Evolutionary conservation across 1,140 invertebrate genomes (phyloP).

Genomic region (Eumaeus atala): DNA sequence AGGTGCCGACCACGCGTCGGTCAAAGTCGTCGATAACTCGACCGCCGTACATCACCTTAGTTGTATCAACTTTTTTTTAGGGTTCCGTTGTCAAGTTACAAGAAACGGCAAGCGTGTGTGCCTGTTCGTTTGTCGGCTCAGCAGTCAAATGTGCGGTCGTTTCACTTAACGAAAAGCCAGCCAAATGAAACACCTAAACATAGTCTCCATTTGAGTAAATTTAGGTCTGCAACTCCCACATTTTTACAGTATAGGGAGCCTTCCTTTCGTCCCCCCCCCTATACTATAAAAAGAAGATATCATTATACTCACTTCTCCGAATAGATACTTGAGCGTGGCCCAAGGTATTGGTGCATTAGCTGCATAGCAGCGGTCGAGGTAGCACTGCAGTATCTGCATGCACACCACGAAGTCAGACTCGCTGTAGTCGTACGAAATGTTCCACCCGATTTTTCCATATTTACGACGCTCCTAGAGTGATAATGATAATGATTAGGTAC

Average conservation of each 20-base stretch:
- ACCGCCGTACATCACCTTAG: conserved; percentile 93
- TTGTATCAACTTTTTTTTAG: not conserved
- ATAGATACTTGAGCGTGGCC: conserved; percentile 92
- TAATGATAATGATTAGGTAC: not conserved
- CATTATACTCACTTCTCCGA: conserved; percentile 76
- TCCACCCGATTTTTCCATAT: conserved; percentile 95
- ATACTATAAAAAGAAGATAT: not conserved
- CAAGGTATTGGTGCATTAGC: conserved; percentile 84
- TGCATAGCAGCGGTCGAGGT: conserved; percentile 81
- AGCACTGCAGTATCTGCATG: conserved; percentile 87
- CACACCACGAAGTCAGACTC: conserved; percentile 93
- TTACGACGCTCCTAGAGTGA: conserved; percentile 85
- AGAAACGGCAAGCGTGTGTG: no score
- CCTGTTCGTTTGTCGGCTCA: no score
- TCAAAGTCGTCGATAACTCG: conserved; percentile 93
- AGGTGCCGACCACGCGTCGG: conserved; percentile 86
- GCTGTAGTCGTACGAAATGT: conserved; percentile 93
- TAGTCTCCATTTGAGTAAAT: no score
- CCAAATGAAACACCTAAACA: no score
- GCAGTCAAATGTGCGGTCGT: no score
- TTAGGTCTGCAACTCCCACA: no score
- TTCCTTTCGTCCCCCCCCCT: no score
- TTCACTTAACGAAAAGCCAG: no score
- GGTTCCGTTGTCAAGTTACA: not conserved
- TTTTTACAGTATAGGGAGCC: no score